Percentiles rank a stretch among this genome's conserved stretches.
These are phyloP conservation scores for Palythoa caribaeorum DNA, from an alignment of 92 coral and sea anemone species.

Conservation along the genomic window DNA sequence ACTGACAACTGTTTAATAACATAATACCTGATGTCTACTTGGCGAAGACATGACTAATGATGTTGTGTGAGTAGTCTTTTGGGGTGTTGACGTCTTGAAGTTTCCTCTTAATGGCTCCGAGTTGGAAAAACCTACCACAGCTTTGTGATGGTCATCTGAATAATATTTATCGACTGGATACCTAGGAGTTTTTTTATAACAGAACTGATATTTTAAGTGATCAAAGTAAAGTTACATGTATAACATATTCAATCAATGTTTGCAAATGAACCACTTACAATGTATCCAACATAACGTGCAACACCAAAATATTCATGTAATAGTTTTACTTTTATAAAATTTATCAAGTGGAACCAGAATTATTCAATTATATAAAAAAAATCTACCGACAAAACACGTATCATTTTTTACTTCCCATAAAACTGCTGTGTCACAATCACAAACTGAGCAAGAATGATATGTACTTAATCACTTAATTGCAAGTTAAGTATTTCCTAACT, in stretches of 20 bases:
- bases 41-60: slow-evolving; percentile 51
- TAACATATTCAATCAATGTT: too few species aligned
- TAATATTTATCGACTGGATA: not conserved
- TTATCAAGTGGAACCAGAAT: too few species aligned
- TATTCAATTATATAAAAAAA: too few species aligned
- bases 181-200: not conserved
- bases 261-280: too few species aligned
- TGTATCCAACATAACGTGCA: too few species aligned
- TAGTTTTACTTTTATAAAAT: not conserved
- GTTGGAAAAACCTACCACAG: not conserved
- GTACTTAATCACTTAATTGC: not conserved
- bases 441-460: too few species aligned
- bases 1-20: not conserved
- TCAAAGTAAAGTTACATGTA: too few species aligned
- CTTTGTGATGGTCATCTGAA: slow-evolving; percentile 2
- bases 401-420: too few species aligned
- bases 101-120: slow-evolving; percentile 41
- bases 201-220: too few species aligned
- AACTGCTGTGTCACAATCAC: too few species aligned
- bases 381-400: too few species aligned
- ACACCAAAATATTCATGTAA: not conserved
- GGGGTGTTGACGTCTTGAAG: slow-evolving; percentile 71
- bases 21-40: slow-evolving; percentile 66
- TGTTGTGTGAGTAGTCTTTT: slow-evolving; percentile 32
- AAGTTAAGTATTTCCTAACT: not conserved